Percentiles rank a stretch among this genome's conserved stretches.
These are phyloP conservation scores for Phataginus tetradactyla DNA, from an alignment of 2,797 vertebrate species.

Conservation along the genomic window DNA sequence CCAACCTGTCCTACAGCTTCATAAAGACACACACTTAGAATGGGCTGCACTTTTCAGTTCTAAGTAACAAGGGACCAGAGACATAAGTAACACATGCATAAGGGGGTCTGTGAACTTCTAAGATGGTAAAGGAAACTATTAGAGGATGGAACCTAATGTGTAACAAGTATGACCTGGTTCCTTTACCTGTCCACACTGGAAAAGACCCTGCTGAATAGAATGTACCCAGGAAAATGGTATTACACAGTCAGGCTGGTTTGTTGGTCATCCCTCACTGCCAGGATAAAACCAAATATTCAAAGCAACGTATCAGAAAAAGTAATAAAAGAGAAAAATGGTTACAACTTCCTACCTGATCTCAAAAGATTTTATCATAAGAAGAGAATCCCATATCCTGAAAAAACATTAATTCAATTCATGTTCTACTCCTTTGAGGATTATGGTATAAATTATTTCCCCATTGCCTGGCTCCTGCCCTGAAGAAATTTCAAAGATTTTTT, in stretches of 20 bases:
- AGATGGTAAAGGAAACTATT: constrained; percentile 32
- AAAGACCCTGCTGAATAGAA: constrained; percentile 64
- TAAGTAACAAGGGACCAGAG: background rate
- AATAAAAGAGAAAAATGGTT: constrained; percentile 75
- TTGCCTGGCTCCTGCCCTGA: constrained; percentile 62
- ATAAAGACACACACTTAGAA: background rate
- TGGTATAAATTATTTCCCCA: constrained; percentile 68
- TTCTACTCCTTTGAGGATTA: constrained; percentile 72
- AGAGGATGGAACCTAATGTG: constrained; percentile 78
- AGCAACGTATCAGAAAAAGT: constrained; percentile 60
- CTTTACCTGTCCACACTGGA: constrained; percentile 56
- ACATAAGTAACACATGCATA: background rate
- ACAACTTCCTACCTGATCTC: constrained; percentile 75
- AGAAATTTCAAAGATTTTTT: constrained; percentile 73
- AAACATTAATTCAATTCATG: constrained; percentile 77
- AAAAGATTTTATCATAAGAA: constrained; percentile 77
- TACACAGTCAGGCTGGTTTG: constrained; percentile 6
- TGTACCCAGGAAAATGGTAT: constrained; percentile 65
- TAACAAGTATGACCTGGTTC: constrained; percentile 77
- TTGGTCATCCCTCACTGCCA: constrained; percentile 51
- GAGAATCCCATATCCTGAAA: constrained; percentile 62
- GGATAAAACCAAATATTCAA: constrained; percentile 73
- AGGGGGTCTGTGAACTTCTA: background rate
- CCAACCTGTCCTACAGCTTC: background rate
- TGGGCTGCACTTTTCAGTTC: background rate